Conservation (phyloP, 2,888 invertebrate genomes). For the Eurytoma adleriae region DNA sequence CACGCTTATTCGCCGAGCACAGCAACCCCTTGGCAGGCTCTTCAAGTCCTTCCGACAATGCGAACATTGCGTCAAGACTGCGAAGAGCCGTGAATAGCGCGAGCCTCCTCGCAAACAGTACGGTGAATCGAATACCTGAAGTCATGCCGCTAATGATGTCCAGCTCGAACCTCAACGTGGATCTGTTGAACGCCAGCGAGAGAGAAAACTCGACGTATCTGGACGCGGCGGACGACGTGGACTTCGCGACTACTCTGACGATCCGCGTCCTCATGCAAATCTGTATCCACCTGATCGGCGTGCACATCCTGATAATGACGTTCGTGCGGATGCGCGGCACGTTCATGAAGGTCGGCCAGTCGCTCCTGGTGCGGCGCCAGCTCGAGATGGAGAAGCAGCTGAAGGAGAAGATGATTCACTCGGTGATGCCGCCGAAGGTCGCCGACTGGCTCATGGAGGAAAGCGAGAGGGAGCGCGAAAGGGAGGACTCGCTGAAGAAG, state of each 20-base stretch:
- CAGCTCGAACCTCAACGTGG: constrained; percentile 18
- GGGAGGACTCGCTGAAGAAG: constrained; percentile 77
- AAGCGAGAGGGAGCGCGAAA: constrained; percentile 81
- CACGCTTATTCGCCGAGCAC: neutral
- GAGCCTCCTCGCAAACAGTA: constrained; percentile 19
- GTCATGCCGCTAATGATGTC: constrained; percentile 43
- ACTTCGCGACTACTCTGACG: constrained; percentile 76
- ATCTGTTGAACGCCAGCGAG: constrained; percentile 41
- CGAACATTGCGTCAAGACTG: constrained; percentile 27
- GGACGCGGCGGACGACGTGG: constrained; percentile 59
- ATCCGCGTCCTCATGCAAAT: constrained; percentile 89
- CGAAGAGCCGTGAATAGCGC: constrained; percentile 29
- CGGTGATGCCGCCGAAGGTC: constrained; percentile 97
- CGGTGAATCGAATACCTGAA: constrained; percentile 37
- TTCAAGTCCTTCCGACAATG: constrained; percentile 2
- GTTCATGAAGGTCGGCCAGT: constrained; percentile 96
- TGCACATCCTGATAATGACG: constrained; percentile 95
- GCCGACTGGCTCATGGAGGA: constrained; percentile 91
- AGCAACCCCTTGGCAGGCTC: constrained; percentile 2
- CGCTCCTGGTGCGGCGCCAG: constrained; percentile 91
- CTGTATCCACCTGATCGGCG: constrained; percentile 93
- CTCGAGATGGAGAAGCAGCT: constrained; percentile 95
- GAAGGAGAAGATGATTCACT: constrained; percentile 98
- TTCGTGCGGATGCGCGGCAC: constrained; percentile 95
- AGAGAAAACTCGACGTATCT: neutral